phyloP scores from a whole-genome alignment of 2,113 vertebrate species.

The Centrocercus urophasianus region DNA sequence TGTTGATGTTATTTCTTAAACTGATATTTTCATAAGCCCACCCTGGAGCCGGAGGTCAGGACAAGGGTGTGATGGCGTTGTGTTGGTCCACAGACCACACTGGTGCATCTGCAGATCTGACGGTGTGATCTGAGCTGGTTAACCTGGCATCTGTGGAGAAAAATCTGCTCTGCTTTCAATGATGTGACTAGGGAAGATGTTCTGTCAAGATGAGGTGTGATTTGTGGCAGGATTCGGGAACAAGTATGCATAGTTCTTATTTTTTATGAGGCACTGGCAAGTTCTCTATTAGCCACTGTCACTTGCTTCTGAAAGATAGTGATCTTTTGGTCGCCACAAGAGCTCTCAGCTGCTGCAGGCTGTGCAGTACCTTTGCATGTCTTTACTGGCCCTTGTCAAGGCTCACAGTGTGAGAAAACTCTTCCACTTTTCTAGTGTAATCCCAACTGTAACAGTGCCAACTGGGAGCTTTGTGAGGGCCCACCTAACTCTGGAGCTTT shows the following conservation, averaged over 20 bases:
- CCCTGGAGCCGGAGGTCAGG: not conserved
- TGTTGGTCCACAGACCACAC: constrained; percentile 44
- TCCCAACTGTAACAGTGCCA: accelerated
- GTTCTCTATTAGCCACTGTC: accelerated
- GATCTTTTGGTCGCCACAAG: not conserved
- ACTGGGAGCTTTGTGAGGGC: not conserved
- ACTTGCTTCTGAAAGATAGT: not conserved
- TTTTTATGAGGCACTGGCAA: not conserved
- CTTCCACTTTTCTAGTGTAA: not conserved
- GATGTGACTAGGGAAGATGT: not conserved
- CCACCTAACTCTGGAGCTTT: not conserved
- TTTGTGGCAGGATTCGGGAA: not conserved
- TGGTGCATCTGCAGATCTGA: not conserved
- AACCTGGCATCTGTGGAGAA: not conserved
- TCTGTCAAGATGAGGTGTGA: not conserved
- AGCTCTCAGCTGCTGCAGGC: not conserved
- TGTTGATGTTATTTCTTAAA: constrained; percentile 12
- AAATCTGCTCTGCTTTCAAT: not conserved
- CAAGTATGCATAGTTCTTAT: not conserved
- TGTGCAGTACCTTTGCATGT: not conserved
- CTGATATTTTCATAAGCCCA: constrained; percentile 53
- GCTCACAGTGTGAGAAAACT: not conserved
- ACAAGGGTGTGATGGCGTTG: not conserved
- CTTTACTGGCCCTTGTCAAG: not conserved
- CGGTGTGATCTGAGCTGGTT: not conserved